Percentiles rank a stretch among this genome's conserved stretches.
Evolutionary conservation across 1,140 invertebrate genomes (phyloP).

Genomic region (Cardiocondyla obscurior): DNA sequence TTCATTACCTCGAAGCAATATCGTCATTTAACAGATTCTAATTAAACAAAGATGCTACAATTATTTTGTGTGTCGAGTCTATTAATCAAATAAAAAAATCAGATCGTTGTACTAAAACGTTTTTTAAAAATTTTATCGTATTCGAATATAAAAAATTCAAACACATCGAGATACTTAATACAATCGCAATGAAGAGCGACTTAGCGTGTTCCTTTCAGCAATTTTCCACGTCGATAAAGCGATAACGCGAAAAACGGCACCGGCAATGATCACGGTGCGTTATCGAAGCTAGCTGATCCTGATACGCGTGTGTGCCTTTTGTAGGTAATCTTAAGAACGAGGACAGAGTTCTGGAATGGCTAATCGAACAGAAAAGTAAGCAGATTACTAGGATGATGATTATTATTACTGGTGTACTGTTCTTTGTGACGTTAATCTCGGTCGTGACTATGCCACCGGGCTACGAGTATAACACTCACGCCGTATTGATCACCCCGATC

Average conservation of each 20-base stretch:
- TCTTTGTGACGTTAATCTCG: conserved; percentile 84
- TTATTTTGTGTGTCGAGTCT: neutral
- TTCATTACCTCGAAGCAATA: neutral
- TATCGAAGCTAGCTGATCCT: conserved; percentile 59
- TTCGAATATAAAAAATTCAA: neutral
- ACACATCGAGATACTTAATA: neutral
- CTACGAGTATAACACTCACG: conserved; percentile 80
- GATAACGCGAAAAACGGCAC: conserved; percentile 40
- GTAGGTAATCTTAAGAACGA: conserved; percentile 97
- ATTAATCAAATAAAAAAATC: neutral
- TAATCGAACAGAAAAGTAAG: conserved; percentile 97
- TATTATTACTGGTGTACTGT: conserved; percentile 84
- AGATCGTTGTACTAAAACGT: neutral
- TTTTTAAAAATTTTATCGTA: neutral
- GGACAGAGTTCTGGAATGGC: conserved; percentile 97
- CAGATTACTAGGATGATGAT: conserved; percentile 84
- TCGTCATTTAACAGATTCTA: neutral
- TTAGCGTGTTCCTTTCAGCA: conserved; percentile 44
- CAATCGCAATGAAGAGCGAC: conserved; percentile 18
- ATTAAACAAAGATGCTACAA: neutral
- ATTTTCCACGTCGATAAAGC: conserved; percentile 39
- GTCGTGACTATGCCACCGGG: conserved; percentile 83
- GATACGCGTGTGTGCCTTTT: conserved; percentile 85
- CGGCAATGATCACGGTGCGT: conserved; percentile 57
- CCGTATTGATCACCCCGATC: conserved; percentile 80